These are phyloP conservation scores for Bergia puertoricense DNA, from an alignment of 92 coral and sea anemone species.

Conservation along the genomic window DNA sequence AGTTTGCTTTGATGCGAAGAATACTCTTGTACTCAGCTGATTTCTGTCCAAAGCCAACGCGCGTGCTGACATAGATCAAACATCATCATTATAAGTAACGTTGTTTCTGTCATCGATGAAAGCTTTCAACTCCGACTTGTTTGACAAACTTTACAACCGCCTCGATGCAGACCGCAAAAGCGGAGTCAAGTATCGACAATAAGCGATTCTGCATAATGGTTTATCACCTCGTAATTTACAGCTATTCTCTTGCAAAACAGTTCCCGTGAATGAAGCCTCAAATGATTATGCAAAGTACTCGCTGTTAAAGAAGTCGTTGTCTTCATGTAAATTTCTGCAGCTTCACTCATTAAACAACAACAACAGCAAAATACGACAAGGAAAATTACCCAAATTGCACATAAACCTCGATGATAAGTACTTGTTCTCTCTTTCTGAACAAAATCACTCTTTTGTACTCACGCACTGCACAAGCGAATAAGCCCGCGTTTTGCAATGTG, in stretches of 20 bases:
- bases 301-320: conserved; percentile 34
- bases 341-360: background rate
- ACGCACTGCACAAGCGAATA: background rate
- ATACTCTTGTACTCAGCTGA: conserved; percentile 29
- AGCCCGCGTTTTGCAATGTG: conserved; percentile 2
- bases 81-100: background rate
- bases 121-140: conserved; percentile 23
- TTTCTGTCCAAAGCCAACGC: conserved; percentile 20
- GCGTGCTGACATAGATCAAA: background rate
- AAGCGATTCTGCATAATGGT: conserved; percentile 38
- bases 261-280: conserved; percentile 14
- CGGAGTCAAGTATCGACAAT: conserved; percentile 41
- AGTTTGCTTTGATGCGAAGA: background rate
- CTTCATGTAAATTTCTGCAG: conserved; percentile 19
- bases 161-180: conserved; percentile 27
- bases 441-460: conserved; percentile 27
- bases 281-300: conserved; percentile 40
- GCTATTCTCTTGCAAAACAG: conserved; percentile 49
- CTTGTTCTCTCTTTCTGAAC: background rate
- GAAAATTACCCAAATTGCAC: background rate
- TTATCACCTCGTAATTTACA: conserved; percentile 42
- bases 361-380: background rate
- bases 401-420: background rate
- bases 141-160: conserved; percentile 33
- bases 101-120: conserved; percentile 5